phyloP scores from a whole-genome alignment of 2,797 vertebrate species.

The Galaxias olidus region DNA sequence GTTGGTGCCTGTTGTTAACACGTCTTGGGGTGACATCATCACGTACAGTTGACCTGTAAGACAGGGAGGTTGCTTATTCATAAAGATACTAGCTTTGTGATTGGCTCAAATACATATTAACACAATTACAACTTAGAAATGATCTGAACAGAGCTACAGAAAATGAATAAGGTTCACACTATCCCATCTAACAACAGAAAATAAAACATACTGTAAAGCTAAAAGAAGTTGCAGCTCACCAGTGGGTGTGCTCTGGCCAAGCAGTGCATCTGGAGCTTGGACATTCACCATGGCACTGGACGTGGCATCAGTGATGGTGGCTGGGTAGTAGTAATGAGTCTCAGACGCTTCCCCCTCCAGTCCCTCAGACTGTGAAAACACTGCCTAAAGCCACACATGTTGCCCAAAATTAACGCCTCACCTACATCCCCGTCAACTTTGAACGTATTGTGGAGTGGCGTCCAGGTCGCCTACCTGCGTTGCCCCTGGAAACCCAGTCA shows the following conservation, averaged over 20 bases:
- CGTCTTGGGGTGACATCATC: slow-evolving; percentile 97
- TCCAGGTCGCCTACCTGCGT: slow-evolving; percentile 73
- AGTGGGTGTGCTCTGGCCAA: slow-evolving; percentile 83
- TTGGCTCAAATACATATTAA: no score
- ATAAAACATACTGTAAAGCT: no score
- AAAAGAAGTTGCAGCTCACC: slow-evolving; percentile 53
- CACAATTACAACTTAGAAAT: no score
- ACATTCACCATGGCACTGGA: slow-evolving; percentile 83
- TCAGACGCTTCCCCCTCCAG: slow-evolving; percentile 75
- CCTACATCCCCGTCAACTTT: no score
- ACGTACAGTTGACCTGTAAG: slow-evolving; percentile 88
- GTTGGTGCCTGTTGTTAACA: slow-evolving; percentile 80
- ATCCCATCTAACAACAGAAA: no score
- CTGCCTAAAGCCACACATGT: slow-evolving; percentile 59
- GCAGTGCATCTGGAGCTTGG: slow-evolving; percentile 85
- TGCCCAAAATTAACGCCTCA: background rate
- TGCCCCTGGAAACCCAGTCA: slow-evolving; percentile 85
- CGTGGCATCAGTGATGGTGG: slow-evolving; percentile 77
- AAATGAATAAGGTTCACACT: no score
- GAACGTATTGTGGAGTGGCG: no score
- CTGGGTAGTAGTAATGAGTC: slow-evolving; percentile 92
- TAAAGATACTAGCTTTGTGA: no score
- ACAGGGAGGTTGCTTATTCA: background rate
- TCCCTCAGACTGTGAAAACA: slow-evolving; percentile 77
- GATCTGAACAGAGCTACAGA: no score